Percentiles rank a stretch among this genome's conserved stretches.
Evolutionary conservation across 2,113 vertebrate species (phyloP).

Genomic region (Podilymbus podiceps): DNA sequence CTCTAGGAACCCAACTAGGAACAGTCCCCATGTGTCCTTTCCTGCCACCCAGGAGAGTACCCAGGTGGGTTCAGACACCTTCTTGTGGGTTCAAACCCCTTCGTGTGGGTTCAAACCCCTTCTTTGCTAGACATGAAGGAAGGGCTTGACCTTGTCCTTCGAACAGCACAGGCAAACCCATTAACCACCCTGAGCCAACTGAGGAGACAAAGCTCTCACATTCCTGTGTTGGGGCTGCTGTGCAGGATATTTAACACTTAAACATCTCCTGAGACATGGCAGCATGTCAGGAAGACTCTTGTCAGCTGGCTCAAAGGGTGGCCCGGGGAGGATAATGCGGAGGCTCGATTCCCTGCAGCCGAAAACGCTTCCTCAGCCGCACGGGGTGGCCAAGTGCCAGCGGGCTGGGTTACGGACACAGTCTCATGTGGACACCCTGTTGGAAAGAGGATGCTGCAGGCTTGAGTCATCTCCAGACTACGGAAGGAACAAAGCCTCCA

Average conservation of each 20-base stretch:
- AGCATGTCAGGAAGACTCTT: not conserved
- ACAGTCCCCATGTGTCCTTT: not conserved
- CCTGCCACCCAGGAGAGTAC: not conserved
- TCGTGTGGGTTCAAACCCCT: not conserved
- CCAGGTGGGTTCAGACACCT: not conserved
- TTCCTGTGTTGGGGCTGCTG: not conserved
- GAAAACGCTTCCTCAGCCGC: not conserved
- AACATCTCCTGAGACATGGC: not conserved
- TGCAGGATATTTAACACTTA: not conserved
- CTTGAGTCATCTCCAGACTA: not conserved
- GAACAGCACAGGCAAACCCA: not conserved
- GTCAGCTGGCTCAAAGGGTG: not conserved
- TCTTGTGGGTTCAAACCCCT: not conserved
- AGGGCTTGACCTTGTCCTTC: not conserved
- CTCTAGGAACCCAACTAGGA: not conserved
- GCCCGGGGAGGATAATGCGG: accelerated
- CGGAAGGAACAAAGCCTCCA: not conserved
- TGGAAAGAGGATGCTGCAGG: slow-evolving; percentile 22
- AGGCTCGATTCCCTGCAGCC: not conserved
- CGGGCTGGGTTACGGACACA: not conserved
- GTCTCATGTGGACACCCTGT: not conserved
- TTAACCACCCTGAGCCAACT: accelerated
- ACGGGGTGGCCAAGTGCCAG: not conserved
- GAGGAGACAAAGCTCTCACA: not conserved
- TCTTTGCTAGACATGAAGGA: accelerated